Percentiles rank a stretch among this genome's conserved stretches.
Conservation (phyloP, 2,113 vertebrate species). For the Etia nguti region DNA sequence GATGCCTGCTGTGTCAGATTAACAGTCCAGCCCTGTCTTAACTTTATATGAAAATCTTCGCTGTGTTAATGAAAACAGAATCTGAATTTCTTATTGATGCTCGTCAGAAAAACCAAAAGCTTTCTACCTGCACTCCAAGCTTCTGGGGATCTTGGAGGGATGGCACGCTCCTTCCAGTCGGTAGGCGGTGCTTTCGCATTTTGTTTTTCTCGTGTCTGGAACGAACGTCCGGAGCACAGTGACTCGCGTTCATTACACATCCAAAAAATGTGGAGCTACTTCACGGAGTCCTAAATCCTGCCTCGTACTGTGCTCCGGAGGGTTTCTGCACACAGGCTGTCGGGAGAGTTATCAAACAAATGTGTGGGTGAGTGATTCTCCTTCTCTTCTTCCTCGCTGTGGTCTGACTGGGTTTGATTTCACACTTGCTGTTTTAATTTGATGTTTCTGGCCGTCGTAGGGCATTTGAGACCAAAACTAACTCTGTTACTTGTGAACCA, state of each 20-base stretch:
- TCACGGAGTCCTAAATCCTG: not conserved
- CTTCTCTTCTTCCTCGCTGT: not conserved
- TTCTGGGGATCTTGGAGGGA: not conserved
- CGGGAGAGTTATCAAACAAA: rapidly evolving
- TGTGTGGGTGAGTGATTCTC: not conserved
- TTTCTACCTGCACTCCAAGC: not conserved
- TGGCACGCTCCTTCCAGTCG: rapidly evolving
- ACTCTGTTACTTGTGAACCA: not conserved
- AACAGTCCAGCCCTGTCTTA: not conserved
- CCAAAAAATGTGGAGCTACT: not conserved
- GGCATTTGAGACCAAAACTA: not conserved
- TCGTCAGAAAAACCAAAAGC: not conserved
- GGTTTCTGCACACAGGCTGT: not conserved
- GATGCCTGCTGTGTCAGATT: not conserved
- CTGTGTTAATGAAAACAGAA: not conserved
- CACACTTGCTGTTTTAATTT: not conserved
- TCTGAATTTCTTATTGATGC: not conserved
- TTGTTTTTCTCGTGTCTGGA: rapidly evolving
- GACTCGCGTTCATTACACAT: not conserved
- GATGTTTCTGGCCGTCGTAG: not conserved
- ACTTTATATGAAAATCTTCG: not conserved
- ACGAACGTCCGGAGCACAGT: rapidly evolving
- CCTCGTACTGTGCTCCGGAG: rapidly evolving
- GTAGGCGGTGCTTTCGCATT: rapidly evolving
- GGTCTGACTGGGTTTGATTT: not conserved